Percentiles rank a stretch among this genome's conserved stretches.
phyloP scores from a whole-genome alignment of 2,888 invertebrate species.

The Gibbula magus region DNA sequence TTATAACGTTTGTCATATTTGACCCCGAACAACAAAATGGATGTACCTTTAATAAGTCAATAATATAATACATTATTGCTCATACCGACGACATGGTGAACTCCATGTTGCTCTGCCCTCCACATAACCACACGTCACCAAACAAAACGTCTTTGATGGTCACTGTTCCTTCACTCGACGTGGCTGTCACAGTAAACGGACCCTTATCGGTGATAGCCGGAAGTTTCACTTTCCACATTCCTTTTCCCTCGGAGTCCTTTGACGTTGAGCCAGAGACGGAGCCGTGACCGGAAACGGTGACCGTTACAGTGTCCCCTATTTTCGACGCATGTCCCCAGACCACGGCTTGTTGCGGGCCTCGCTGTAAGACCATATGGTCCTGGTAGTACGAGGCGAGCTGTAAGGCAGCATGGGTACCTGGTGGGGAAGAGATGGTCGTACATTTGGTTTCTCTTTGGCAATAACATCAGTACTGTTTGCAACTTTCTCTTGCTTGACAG shows the following conservation, averaged over 20 bases:
- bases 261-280: not conserved
- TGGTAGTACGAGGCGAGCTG: slow-evolving; percentile 49
- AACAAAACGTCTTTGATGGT: slow-evolving; percentile 65
- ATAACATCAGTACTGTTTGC: too few relatives aligned
- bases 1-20: too few relatives aligned
- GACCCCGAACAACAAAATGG: too few relatives aligned
- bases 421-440: too few relatives aligned
- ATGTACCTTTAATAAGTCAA: too few relatives aligned
- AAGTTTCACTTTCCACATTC: slow-evolving; percentile 56
- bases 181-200: slow-evolving; percentile 53
- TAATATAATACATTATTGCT: too few relatives aligned
- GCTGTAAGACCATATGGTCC: slow-evolving; percentile 65
- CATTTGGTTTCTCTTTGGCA: too few relatives aligned
- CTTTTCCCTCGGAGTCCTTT: slow-evolving; percentile 3
- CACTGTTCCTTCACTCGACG: slow-evolving; percentile 44
- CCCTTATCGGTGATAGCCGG: slow-evolving; percentile 38
- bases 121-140: slow-evolving; percentile 74
- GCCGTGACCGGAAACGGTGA: slow-evolving; percentile 16
- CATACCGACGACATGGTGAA: slow-evolving; percentile 36
- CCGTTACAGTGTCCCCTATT: slow-evolving; percentile 42
- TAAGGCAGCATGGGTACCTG: not conserved
- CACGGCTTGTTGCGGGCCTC: slow-evolving; percentile 51
- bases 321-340: slow-evolving; percentile 64
- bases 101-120: slow-evolving; percentile 72
- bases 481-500: too few relatives aligned